phyloP scores from a whole-genome alignment of 2,888 invertebrate species.

The Cerastis rubricosa region DNA sequence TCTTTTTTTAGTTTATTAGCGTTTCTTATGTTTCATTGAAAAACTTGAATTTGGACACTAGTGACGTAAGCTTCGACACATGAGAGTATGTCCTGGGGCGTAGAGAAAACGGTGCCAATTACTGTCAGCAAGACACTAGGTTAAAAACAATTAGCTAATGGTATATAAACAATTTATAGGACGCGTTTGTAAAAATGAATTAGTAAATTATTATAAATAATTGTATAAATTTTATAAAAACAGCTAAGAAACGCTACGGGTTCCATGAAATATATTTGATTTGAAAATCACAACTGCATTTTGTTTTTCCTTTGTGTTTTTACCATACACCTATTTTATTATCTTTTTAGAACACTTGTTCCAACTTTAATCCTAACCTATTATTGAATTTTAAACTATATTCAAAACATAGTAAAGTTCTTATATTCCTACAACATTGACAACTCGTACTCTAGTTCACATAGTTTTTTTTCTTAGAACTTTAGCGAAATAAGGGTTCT shows the following conservation, averaged over 20 bases:
- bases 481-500: not conserved
- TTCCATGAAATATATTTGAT: conserved; percentile 90
- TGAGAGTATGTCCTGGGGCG: conserved; percentile 51
- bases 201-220: conserved; percentile 76
- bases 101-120: conserved; percentile 84
- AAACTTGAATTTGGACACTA: conserved; percentile 65
- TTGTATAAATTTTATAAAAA: conserved; percentile 88
- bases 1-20: conserved; percentile 79
- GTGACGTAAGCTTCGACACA: conserved; percentile 67
- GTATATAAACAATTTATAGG: conserved; percentile 76
- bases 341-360: not conserved
- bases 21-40: conserved; percentile 77
- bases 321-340: not conserved
- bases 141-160: conserved; percentile 70
- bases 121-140: conserved; percentile 78
- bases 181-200: conserved; percentile 82
- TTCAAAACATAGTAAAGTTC: not conserved
- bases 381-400: not conserved
- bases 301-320: conserved; percentile 61
- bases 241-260: conserved; percentile 91
- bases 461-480: not conserved
- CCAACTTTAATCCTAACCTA: not conserved
- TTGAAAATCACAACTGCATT: conserved; percentile 80
- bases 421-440: not conserved
- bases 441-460: not conserved